Percentiles rank a stretch among this genome's conserved stretches.
Evolutionary conservation across 2,797 vertebrate species (phyloP).

Genomic region (Enteromius fasciolatus): DNA sequence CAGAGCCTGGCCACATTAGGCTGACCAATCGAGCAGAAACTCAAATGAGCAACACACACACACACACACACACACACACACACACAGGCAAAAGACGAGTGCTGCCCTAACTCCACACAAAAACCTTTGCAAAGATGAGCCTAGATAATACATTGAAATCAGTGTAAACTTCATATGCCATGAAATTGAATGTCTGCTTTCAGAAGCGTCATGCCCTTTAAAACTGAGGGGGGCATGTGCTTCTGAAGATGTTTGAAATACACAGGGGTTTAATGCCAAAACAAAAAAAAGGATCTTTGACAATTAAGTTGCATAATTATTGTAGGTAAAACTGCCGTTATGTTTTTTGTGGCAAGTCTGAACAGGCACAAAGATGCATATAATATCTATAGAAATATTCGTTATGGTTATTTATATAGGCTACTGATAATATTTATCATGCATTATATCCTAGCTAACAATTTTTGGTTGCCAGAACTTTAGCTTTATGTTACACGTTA

Average conservation of each 20-base stretch:
- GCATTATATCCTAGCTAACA: background rate
- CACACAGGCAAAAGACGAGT: constrained; percentile 33
- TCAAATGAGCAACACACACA: constrained; percentile 54
- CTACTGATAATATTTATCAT: background rate
- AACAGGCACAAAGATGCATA: background rate
- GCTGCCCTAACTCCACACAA: constrained; percentile 36
- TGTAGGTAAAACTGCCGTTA: background rate
- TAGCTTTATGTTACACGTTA: too few species aligned
- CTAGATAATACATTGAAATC: constrained; percentile 18
- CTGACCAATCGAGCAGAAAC: constrained; percentile 58
- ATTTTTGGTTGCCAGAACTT: too few species aligned
- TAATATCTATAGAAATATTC: background rate
- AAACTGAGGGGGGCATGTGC: background rate
- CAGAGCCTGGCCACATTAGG: constrained; percentile 60
- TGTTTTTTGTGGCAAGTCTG: background rate
- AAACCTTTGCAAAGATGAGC: constrained; percentile 27
- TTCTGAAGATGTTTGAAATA: background rate
- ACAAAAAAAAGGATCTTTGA: background rate
- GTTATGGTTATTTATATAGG: background rate
- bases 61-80: constrained; percentile 45
- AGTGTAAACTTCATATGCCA: constrained; percentile 36
- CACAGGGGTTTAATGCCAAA: background rate
- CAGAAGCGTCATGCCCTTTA: constrained; percentile 5
- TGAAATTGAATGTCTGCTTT: constrained; percentile 26
- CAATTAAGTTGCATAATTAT: background rate